phyloP scores from a whole-genome alignment of 2,888 invertebrate species.

The Choreutis nemorana region DNA sequence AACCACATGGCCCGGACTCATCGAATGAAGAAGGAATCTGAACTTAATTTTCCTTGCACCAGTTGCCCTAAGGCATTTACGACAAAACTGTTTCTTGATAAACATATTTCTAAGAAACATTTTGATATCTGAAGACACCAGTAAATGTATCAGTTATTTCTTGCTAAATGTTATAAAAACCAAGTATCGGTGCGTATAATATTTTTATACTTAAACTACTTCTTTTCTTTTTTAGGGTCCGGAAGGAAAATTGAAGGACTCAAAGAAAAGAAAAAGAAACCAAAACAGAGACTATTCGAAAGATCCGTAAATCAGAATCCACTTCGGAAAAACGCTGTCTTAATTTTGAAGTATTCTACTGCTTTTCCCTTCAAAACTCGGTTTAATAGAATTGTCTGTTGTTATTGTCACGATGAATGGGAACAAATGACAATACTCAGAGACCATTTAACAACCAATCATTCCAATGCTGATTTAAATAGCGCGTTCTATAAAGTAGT shows the following conservation, averaged over 20 bases:
- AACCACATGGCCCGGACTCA: constrained; percentile 56
- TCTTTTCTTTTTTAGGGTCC: constrained; percentile 59
- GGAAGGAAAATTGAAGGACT: constrained; percentile 43
- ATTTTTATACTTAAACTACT: constrained; percentile 3
- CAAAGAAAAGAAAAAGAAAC: constrained; percentile 43
- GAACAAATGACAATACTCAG: constrained; percentile 45
- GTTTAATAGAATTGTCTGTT: constrained; percentile 53
- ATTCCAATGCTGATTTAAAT: constrained; percentile 43
- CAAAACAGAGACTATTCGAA: constrained; percentile 58
- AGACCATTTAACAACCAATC: constrained; percentile 39
- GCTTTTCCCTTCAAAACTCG: constrained; percentile 56
- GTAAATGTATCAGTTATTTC: not conserved
- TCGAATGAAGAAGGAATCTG: constrained; percentile 46
- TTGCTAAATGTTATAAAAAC: not conserved
- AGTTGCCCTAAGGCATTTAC: constrained; percentile 62
- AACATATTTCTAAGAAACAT: constrained; percentile 63
- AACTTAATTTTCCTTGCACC: constrained; percentile 51
- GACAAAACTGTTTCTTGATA: constrained; percentile 60
- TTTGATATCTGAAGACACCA: constrained; percentile 37
- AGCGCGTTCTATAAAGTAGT: constrained; percentile 56
- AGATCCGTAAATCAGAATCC: constrained; percentile 57
- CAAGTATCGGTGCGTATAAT: not conserved
- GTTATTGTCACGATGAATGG: constrained; percentile 54
- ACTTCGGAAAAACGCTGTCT: constrained; percentile 52
- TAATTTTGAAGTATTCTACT: constrained; percentile 46